Conservation (phyloP, 2,888 invertebrate genomes). For the Pinctada fucata region DNA sequence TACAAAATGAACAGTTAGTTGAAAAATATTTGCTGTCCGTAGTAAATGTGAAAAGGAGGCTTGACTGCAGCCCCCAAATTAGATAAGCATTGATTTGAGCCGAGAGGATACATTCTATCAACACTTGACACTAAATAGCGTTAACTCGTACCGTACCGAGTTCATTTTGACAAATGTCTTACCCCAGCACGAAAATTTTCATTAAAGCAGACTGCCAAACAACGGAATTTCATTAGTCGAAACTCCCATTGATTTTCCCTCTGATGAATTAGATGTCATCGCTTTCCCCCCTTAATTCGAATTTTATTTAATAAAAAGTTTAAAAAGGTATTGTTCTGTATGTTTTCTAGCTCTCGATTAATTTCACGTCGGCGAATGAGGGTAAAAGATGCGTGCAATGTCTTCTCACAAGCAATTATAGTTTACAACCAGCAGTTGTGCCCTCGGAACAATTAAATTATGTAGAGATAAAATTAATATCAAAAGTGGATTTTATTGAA, state of each 20-base stretch:
- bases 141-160: conserved; percentile 32
- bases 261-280: conserved; percentile 70
- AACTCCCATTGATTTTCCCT: conserved; percentile 49
- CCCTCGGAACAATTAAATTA: conserved; percentile 56
- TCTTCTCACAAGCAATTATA: conserved; percentile 27
- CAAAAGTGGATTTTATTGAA: conserved; percentile 57
- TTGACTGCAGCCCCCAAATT: conserved; percentile 20
- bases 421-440: conserved; percentile 35
- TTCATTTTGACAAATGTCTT: conserved; percentile 40
- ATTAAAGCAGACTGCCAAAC: conserved; percentile 39
- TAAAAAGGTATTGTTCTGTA: conserved; percentile 49
- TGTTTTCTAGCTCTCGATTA: conserved; percentile 47
- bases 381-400: conserved; percentile 30
- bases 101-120: conserved; percentile 34
- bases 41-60: too few species aligned
- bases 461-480: conserved; percentile 62
- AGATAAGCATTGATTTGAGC: conserved; percentile 40
- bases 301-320: conserved; percentile 69
- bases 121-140: conserved; percentile 35
- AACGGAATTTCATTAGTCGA: conserved; percentile 43
- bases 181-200: conserved; percentile 36
- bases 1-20: too few species aligned
- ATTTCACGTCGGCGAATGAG: conserved; percentile 33
- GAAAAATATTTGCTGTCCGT: too few species aligned
- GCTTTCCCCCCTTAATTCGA: conserved; percentile 63